phyloP scores from a whole-genome alignment of 1,140 invertebrate genomes.

The Drosophila rufa region DNA sequence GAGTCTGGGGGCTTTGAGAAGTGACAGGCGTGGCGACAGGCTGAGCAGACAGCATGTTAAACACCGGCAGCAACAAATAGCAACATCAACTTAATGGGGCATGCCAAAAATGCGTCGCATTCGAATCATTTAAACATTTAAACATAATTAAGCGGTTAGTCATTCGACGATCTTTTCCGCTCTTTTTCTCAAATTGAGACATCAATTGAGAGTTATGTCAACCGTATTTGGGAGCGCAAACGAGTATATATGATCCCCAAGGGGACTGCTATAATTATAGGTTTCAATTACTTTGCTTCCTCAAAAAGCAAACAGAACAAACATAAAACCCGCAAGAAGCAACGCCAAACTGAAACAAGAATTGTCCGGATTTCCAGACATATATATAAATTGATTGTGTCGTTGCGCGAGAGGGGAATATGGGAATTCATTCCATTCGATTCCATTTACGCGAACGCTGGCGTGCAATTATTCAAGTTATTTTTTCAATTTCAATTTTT shows the following conservation, averaged over 20 bases:
- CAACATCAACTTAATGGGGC: conserved; percentile 45
- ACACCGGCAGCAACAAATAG: conserved; percentile 40
- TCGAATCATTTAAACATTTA: conserved; percentile 63
- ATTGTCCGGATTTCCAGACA: conserved; percentile 38
- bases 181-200: conserved; percentile 62
- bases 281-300: conserved; percentile 72
- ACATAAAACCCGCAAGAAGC: conserved; percentile 24
- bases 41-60: conserved; percentile 38
- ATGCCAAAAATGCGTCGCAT: conserved; percentile 71
- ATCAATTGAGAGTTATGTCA: conserved; percentile 65
- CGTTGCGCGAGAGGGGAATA: not conserved
- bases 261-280: conserved; percentile 67
- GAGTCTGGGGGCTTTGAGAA: not conserved
- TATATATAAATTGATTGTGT: conserved; percentile 53
- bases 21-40: conserved; percentile 8
- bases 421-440: conserved; percentile 25
- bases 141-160: conserved; percentile 73
- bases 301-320: conserved; percentile 39
- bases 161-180: conserved; percentile 26
- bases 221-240: conserved; percentile 22
- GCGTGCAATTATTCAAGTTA: conserved; percentile 67
- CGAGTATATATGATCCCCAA: not conserved
- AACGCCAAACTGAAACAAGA: conserved; percentile 48
- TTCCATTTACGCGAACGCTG: conserved; percentile 28
- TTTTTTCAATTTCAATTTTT: conserved; percentile 37